phyloP scores from a whole-genome alignment of 1,140 invertebrate genomes.

The Apocrypta bakeri region DNA sequence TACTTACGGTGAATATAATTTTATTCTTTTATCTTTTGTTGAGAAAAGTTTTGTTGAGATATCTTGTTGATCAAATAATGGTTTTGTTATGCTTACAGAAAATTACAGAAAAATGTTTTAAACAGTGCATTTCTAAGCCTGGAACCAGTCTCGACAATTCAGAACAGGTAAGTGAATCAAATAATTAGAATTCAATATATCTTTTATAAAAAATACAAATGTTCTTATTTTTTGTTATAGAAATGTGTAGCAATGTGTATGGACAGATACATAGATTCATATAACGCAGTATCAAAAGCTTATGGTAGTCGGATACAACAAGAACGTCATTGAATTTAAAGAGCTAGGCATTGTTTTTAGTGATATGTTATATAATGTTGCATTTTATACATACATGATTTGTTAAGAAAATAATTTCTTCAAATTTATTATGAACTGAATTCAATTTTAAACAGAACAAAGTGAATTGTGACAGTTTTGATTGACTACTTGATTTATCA shows the following conservation, averaged over 20 bases:
- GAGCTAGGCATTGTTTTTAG: conserved; percentile 49
- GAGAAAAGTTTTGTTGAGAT: conserved; percentile 10
- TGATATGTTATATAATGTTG: conserved; percentile 37
- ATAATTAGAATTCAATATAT: conserved; percentile 1
- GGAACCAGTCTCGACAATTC: conserved; percentile 92
- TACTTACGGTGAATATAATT: conserved; percentile 83
- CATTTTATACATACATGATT: conserved; percentile 38
- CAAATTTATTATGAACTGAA: conserved; percentile 54
- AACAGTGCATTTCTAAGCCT: conserved; percentile 93
- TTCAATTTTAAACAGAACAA: conserved; percentile 40
- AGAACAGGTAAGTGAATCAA: conserved; percentile 83
- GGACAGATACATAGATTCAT: conserved; percentile 98
- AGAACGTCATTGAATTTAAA: conserved; percentile 77
- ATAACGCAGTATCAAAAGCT: conserved; percentile 90
- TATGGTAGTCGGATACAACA: conserved; percentile 88
- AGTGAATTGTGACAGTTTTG: neutral
- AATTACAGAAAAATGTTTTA: conserved; percentile 98
- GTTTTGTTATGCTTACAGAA: conserved; percentile 77
- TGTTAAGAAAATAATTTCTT: conserved; percentile 50
- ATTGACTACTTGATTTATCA: conserved; percentile 29
- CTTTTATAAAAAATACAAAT: neutral
- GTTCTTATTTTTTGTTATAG: conserved; percentile 75
- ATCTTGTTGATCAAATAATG: neutral
- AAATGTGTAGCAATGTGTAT: conserved; percentile 99
- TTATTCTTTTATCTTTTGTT: conserved; percentile 49